Conservation (phyloP, 2,797 vertebrate genomes). For the Eremophila alpestris region DNA sequence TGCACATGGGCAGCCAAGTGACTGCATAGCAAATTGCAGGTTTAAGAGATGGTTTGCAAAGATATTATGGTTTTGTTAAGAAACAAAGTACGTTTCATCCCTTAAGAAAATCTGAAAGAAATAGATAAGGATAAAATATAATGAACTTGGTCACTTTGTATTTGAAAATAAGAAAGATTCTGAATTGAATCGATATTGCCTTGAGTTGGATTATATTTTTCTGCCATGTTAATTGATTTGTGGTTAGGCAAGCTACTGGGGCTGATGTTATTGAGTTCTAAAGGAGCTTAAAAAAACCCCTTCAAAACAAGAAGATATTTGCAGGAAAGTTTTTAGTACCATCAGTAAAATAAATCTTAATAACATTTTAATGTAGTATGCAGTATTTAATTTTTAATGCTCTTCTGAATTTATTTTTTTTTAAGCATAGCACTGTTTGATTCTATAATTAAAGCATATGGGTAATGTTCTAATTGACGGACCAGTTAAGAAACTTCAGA, state of each 20-base stretch:
- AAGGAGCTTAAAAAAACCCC: not conserved
- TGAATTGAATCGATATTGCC: not conserved
- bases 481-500: not conserved
- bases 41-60: not conserved
- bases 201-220: not conserved
- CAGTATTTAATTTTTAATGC: not conserved
- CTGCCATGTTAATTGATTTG: not conserved
- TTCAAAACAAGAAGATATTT: not conserved
- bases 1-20: not conserved
- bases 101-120: not conserved
- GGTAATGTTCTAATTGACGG: not conserved
- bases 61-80: not conserved
- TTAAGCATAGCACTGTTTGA: not conserved
- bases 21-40: not conserved
- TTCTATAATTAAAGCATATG: not conserved
- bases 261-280: not conserved
- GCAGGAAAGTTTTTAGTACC: not conserved
- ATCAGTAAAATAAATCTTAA: not conserved
- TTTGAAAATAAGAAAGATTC: not conserved
- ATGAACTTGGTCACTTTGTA: not conserved
- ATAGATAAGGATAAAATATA: not conserved
- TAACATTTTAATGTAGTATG: not conserved
- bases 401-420: not conserved
- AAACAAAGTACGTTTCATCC: not conserved
- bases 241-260: not conserved